Evolutionary conservation across 1,140 invertebrate genomes (phyloP).

Genomic region (Habropoda laboriosa): DNA sequence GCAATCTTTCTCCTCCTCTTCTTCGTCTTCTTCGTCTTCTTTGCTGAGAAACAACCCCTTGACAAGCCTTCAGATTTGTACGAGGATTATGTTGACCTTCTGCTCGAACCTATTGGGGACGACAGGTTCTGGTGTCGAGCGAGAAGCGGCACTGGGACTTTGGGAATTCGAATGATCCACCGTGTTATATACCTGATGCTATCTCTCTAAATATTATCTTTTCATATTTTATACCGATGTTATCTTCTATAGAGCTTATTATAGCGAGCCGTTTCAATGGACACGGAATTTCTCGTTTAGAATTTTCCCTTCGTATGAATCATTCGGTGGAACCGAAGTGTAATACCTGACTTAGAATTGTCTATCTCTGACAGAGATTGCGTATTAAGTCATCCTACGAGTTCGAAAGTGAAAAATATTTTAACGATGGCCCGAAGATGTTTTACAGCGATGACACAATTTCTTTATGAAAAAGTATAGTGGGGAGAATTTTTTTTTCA

Average conservation of each 20-base stretch:
- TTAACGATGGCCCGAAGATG: too few relatives aligned
- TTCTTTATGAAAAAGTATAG: too few relatives aligned
- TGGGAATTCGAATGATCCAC: constrained; percentile 25
- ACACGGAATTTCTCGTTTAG: constrained; percentile 4
- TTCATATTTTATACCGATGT: constrained; percentile 9
- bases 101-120: constrained; percentile 56
- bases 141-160: constrained; percentile 20
- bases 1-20: too few relatives aligned
- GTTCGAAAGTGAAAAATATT: too few relatives aligned
- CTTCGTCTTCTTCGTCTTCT: not conserved
- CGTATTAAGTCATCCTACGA: too few relatives aligned
- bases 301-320: not conserved
- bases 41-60: constrained; percentile 51
- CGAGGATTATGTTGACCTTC: constrained; percentile 64
- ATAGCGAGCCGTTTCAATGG: not conserved
- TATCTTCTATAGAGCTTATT: not conserved
- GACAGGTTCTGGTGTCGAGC: constrained; percentile 54
- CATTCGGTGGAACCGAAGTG: too few relatives aligned
- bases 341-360: too few relatives aligned
- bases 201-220: constrained; percentile 22
- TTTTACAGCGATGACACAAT: too few relatives aligned
- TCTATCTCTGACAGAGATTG: not conserved
- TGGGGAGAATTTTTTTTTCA: too few relatives aligned
- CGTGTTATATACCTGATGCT: constrained; percentile 11
- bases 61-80: constrained; percentile 62